Evolutionary conservation across 2,113 vertebrate genomes (phyloP), one percentile per base, ranked within the genome.

Genomic region (Stegastes partitus): DNA sequence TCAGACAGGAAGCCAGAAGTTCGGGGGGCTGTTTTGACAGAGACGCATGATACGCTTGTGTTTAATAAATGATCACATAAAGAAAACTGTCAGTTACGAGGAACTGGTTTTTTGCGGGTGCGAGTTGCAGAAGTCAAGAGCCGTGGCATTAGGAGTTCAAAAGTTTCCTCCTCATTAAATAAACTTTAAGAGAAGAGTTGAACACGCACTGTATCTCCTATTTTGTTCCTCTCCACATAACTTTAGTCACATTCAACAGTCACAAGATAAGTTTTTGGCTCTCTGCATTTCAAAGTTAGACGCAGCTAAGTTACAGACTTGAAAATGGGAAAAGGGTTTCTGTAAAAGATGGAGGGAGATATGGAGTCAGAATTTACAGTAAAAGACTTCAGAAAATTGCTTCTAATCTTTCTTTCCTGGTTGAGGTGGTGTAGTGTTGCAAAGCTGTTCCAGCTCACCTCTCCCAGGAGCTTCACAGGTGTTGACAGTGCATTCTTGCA

Each of bases 41-140:
- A 4, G 0, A 19, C 8, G 56, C 9, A 31, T 44, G 56, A 74
- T 21, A 47, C 22, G 21, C n/a, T 67, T 8, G 18, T 54, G n/a
- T 79, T 83, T 44, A 74, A 85, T 85, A 73, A 80, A 84, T 83
- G 50, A 85, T 79, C 49, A 63, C 3, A 84, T 50, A 56, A 57
- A 11, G 57, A 10, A 34, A 9, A 18, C 11, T 25, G 25, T 51
- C 70, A 42, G 28, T 51, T 53, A 34, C 19, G 10, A 54, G 66
- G 26, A 54, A 54, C 3, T 1, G 7, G 31, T 21, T n/a, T 65
- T 74, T 75, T 28, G 50, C 55, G 58, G 76, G 39, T 21, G n/a
- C 8, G 25, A 73, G 22, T 16, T 55, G 16, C 25, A 8, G 18
- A 34, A 66, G 26, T 65, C 12, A 59, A 42, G 71, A 71, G 58